phyloP scores from a whole-genome alignment of 2,113 vertebrate genomes.

The Suncus etruscus region DNA sequence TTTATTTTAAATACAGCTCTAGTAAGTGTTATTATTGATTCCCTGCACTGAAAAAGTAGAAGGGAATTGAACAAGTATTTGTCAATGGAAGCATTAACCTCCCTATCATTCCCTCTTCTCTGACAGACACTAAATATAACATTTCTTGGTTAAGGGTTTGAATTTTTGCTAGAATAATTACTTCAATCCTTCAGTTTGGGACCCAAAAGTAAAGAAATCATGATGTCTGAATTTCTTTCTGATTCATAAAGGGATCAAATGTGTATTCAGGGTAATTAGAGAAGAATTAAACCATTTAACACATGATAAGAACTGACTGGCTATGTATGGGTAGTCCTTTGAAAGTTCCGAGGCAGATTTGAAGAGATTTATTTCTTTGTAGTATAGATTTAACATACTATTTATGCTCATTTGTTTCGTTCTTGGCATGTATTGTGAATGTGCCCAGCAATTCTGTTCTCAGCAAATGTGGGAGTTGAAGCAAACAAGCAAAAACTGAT shows the following conservation, averaged over 20 bases:
- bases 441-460: background rate
- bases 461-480: conserved; percentile 15
- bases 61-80: conserved; percentile 37
- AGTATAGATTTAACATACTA: background rate
- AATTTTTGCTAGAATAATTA: conserved; percentile 63
- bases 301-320: background rate
- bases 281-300: background rate
- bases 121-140: conserved; percentile 29
- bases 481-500: background rate
- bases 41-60: conserved; percentile 1
- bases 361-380: conserved; percentile 19
- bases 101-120: background rate
- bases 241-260: conserved; percentile 14
- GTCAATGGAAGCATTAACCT: conserved; percentile 50
- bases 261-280: background rate
- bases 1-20: conserved; percentile 21
- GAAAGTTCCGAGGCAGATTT: conserved; percentile 47
- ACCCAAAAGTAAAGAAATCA: conserved; percentile 35
- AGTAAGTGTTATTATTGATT: background rate
- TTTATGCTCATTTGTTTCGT: conserved; percentile 36
- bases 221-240: background rate
- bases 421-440: background rate
- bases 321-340: background rate
- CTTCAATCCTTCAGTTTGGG: conserved; percentile 56
- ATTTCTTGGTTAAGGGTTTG: conserved; percentile 23